Evolutionary conservation across 2,113 vertebrate species (phyloP), one percentile per base, ranked within the genome.

Genomic region (Hippocampus guttulatus): DNA sequence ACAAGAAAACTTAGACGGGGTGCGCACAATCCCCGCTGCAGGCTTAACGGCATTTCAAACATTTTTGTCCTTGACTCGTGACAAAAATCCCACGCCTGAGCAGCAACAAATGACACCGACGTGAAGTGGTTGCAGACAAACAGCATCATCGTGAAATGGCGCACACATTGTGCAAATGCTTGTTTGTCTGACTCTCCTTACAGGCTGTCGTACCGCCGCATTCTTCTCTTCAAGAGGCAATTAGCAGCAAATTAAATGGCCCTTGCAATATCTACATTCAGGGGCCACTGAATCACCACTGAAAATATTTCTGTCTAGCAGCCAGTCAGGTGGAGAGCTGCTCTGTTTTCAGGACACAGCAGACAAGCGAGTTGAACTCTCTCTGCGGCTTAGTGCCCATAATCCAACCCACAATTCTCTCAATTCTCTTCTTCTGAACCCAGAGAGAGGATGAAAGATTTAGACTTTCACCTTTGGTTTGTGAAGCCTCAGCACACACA

Each of bases 41-140:
- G 71, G 76, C 83, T 82, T 89, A 88, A 90, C 91, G 84, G 81
- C 54, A 23, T 90, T 91, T 92, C 86, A 89, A 92, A 88, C 88
- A 87, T 91, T 90, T 90, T 90, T 89, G 77, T 88, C 81, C 87
- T 67, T 66, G 81, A 85, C 84, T 83, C 58, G 51, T 60, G 75
- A 79, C 43, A 87, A 52, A 38, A 30, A 89, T 79, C 79, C 79
- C 75, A 58, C 74, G 1, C 16, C 78, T 81, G 80, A 85, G 79
- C 70, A 78, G 66, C 78, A 64, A 62, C 78, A 23, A 1, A 27
- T 49, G 27, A 76, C 62, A 68, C 78, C 78, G 64, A 62, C 41
- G 75, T 68, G 0, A 0, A 41, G 68, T 68, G 33, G n/a, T 47
- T 27, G 43, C 68, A 20, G 63, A 41, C 18, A 2, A 43, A 57